Conservation (phyloP, 2,113 vertebrate genomes). For the Calyptommatus sinebrachiatus region DNA sequence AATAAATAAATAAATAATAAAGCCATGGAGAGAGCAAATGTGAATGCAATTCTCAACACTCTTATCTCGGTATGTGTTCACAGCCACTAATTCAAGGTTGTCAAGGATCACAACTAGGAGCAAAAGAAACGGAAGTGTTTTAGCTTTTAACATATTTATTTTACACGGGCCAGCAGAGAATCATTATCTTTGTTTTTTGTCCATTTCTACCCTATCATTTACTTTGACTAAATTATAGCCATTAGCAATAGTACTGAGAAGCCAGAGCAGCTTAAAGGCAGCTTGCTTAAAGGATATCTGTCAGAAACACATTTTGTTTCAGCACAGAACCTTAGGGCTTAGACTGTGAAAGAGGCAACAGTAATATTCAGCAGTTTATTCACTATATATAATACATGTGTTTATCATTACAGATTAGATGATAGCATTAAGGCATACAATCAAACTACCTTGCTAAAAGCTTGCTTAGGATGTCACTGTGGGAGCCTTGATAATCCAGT, state of each 20-base stretch:
- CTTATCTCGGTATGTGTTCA: not conserved
- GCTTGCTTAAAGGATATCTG: slow-evolving; percentile 12
- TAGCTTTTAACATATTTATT: slow-evolving; percentile 8
- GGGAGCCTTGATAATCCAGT: too few relatives aligned
- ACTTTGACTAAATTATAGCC: not conserved
- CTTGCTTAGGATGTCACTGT: not conserved
- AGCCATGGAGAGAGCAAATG: not conserved
- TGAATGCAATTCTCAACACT: not conserved
- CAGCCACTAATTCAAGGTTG: not conserved
- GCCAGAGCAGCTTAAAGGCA: slow-evolving; percentile 1
- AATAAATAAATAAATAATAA: too few relatives aligned
- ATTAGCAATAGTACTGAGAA: slow-evolving; percentile 3
- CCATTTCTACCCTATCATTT: slow-evolving; percentile 3
- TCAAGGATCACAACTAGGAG: not conserved
- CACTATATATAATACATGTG: not conserved
- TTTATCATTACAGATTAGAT: not conserved
- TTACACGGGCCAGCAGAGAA: slow-evolving; percentile 19
- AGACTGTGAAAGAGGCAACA: not conserved
- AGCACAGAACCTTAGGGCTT: too few relatives aligned
- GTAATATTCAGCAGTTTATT: slow-evolving; percentile 31
- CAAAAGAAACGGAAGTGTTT: slow-evolving; percentile 16
- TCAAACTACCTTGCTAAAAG: not conserved
- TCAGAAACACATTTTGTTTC: not conserved
- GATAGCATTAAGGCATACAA: not conserved
- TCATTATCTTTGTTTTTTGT: slow-evolving; percentile 4